These are phyloP conservation scores for Agrenia bidenticulata DNA, from an alignment of 2,888 invertebrate genomes.

Conservation along the genomic window DNA sequence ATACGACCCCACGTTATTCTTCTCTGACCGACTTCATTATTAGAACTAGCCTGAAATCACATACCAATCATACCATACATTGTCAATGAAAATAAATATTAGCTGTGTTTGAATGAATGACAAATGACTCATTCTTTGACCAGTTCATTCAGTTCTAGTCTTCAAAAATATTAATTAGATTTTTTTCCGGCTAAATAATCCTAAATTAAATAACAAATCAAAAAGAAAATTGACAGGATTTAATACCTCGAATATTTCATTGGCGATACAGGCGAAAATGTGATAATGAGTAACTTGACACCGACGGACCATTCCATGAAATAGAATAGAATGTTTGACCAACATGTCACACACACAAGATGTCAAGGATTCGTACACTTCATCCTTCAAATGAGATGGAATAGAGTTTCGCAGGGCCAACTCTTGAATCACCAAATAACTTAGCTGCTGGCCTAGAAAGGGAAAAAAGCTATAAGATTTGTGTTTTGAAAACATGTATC, in stretches of 20 bases:
- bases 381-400: slow-evolving; percentile 52
- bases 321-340: slow-evolving; percentile 58
- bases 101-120: too few relatives aligned
- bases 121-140: too few relatives aligned
- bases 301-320: slow-evolving; percentile 59
- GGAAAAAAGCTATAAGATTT: neutral
- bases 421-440: slow-evolving; percentile 48
- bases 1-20: slow-evolving; percentile 58
- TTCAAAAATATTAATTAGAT: too few relatives aligned
- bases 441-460: slow-evolving; percentile 36
- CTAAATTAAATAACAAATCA: neutral
- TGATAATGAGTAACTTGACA: slow-evolving; percentile 58
- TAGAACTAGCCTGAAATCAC: slow-evolving; percentile 34
- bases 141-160: too few relatives aligned
- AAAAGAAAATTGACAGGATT: neutral
- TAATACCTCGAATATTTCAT: slow-evolving; percentile 58
- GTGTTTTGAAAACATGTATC: neutral
- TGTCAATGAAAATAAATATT: too few relatives aligned
- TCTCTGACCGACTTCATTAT: slow-evolving; percentile 24
- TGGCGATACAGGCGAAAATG: slow-evolving; percentile 55
- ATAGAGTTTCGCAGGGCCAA: slow-evolving; percentile 36
- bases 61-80: too few relatives aligned
- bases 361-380: slow-evolving; percentile 58
- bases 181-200: neutral
- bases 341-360: slow-evolving; percentile 59